Evolutionary conservation across 2,797 vertebrate genomes (phyloP), one percentile per base, ranked within the genome.

Genomic region (Myoxocephalus aenaeus): DNA sequence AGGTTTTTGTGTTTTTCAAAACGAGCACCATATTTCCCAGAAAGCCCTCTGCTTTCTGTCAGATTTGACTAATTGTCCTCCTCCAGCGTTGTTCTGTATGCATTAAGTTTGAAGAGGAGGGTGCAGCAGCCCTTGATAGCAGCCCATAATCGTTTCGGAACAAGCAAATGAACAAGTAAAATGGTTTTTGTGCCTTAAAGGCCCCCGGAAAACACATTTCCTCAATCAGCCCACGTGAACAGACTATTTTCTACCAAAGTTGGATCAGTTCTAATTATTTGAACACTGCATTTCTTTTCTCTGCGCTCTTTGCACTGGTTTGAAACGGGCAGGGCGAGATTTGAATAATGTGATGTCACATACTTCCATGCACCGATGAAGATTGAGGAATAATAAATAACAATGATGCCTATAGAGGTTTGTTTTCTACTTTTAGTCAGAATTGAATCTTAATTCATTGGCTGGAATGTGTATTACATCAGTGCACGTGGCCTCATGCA

Each of bases 1-100:
- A 50, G 75, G 18, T 18, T 83, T 80, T 74, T 81, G 58, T 42
- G 40, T 65, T 54, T 68, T 62, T 66, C 7, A 48, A 63, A 71
- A 82, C 58, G 29, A 80, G 67, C 38, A 29, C 53, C 32, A 1
- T 38, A 65, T 75, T 72, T 76, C 61, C 51, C 27, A 44, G 32
- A 50, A 72, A 11, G 56, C 65, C 63, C 29, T 48, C 22, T 18
- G 25, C 51, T 61, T 62, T 32, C 46, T 51, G 59, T 40, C 46
- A 54, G 0, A 61, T 65, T 12, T 62, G 17, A 73, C 73, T 27
- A 27, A 51, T 75, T 54, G 14, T 65, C 15, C 70, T 72, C 67
- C 40, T 75, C 20, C 54, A 63, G 67, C 42, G 10, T 53, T 64
- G 46, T 25, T 65, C 59, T 36, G 32, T 0, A 8, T 46, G 34